Evolutionary conservation across 2,113 vertebrate genomes (phyloP).

Genomic region (Periophthalmodon schlosseri): DNA sequence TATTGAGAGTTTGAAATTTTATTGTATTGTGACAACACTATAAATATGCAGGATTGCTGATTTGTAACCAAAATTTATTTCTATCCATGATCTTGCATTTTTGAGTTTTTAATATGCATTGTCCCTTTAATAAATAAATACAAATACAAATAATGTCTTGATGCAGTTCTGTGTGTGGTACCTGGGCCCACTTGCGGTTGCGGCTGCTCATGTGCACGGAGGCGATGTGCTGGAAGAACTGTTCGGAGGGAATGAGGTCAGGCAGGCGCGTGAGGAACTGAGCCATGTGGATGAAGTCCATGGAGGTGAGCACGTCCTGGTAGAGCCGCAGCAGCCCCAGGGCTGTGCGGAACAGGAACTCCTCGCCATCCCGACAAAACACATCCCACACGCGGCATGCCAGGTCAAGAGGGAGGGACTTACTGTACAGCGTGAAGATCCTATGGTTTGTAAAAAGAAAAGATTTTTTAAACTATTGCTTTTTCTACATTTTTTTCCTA

Average conservation of each 20-base stretch:
- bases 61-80: too few relatives aligned
- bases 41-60: too few relatives aligned
- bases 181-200: constrained; percentile 94
- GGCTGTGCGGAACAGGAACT: constrained; percentile 94
- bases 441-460: constrained; percentile 60
- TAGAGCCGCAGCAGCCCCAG: constrained; percentile 90
- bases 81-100: too few relatives aligned
- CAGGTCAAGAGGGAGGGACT: constrained; percentile 90
- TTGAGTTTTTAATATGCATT: too few relatives aligned
- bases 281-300: constrained; percentile 98
- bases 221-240: constrained; percentile 87
- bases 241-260: constrained; percentile 84
- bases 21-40: too few relatives aligned
- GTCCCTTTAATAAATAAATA: too few relatives aligned
- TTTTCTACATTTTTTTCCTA: too few relatives aligned
- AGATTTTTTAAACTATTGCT: too few relatives aligned
- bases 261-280: constrained; percentile 95
- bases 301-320: constrained; percentile 87
- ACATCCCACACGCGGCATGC: constrained; percentile 97
- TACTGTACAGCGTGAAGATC: constrained; percentile 97
- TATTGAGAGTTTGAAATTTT: too few relatives aligned
- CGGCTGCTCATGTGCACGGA: constrained; percentile 90
- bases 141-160: too few relatives aligned
- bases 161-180: constrained; percentile 34
- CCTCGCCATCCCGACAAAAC: constrained; percentile 93